Percentiles rank a stretch among this genome's conserved stretches.
phyloP scores from a whole-genome alignment of 2,797 vertebrate species.

The Helostoma temminkii region DNA sequence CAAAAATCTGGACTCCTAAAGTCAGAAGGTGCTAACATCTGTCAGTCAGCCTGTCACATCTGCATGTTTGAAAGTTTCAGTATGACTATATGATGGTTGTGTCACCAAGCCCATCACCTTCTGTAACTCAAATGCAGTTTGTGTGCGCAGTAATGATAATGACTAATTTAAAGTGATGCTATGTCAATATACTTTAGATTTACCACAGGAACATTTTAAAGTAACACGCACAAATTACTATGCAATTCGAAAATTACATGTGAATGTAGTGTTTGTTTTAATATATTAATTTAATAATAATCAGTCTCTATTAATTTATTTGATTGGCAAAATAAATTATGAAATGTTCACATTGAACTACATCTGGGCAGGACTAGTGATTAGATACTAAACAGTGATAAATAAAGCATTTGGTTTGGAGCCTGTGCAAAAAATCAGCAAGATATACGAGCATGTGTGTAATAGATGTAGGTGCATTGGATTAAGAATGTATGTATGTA shows the following conservation, averaged over 20 bases:
- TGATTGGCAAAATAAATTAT: slow-evolving; percentile 49
- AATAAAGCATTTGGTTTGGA: slow-evolving; percentile 2
- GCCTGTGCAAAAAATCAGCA: neutral
- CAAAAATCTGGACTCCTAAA: slow-evolving; percentile 16
- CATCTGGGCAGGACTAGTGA: neutral
- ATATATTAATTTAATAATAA: slow-evolving; percentile 29
- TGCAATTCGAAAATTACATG: slow-evolving; percentile 11
- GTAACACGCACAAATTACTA: slow-evolving; percentile 4
- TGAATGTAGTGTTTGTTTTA: slow-evolving; percentile 15
- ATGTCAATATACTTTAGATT: neutral
- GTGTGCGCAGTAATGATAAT: slow-evolving; percentile 7
- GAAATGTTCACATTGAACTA: slow-evolving; percentile 15
- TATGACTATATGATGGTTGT: slow-evolving; percentile 28
- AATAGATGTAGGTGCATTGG: neutral
- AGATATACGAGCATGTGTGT: neutral
- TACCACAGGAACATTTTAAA: slow-evolving; percentile 14
- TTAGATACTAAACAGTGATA: slow-evolving; percentile 13
- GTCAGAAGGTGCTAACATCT: slow-evolving; percentile 28
- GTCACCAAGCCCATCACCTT: slow-evolving; percentile 16
- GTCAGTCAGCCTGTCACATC: slow-evolving; percentile 41
- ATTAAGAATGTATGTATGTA: neutral
- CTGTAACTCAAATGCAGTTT: slow-evolving; percentile 25
- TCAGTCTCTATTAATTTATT: slow-evolving; percentile 33
- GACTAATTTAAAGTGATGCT: slow-evolving; percentile 17
- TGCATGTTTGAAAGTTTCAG: slow-evolving; percentile 57